Percentiles rank a stretch among this genome's conserved stretches.
Conservation (phyloP, 2,888 invertebrate genomes). For the Lasioglossum villosulum region DNA sequence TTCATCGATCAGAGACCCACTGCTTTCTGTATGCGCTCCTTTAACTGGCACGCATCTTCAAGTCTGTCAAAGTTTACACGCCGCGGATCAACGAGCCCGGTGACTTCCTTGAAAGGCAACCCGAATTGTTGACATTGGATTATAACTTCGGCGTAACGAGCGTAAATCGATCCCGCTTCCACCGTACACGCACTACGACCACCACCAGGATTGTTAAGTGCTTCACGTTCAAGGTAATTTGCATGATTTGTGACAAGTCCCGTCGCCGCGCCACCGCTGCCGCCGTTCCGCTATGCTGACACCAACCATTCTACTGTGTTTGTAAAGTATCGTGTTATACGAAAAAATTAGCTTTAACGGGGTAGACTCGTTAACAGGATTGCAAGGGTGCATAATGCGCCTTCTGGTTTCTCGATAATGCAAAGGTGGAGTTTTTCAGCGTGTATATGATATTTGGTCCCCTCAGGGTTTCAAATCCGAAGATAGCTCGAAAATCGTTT, state of each 20-base stretch:
- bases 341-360: not conserved
- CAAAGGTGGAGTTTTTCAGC: too few relatives aligned
- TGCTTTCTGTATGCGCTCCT: not conserved
- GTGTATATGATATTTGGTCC: too few relatives aligned
- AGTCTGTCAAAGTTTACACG: conserved; percentile 27
- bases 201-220: conserved; percentile 3
- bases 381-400: too few relatives aligned
- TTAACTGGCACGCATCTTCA: conserved; percentile 37
- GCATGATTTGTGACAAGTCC: conserved; percentile 50
- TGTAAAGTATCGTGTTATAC: not conserved
- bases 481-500: too few relatives aligned
- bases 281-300: not conserved
- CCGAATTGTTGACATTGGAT: conserved; percentile 76
- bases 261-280: not conserved
- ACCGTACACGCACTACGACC: not conserved
- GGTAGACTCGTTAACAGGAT: too few relatives aligned
- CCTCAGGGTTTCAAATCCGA: too few relatives aligned
- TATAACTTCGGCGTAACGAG: conserved; percentile 71
- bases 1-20: conserved; percentile 3
- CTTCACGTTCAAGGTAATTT: conserved; percentile 31
- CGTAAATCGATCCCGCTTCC: conserved; percentile 67
- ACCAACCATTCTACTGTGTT: not conserved
- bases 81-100: conserved; percentile 38
- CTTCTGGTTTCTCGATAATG: too few relatives aligned
- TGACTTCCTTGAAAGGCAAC: conserved; percentile 44